Conservation (phyloP, 1,140 invertebrate genomes). For the Helicoverpa armigera region DNA sequence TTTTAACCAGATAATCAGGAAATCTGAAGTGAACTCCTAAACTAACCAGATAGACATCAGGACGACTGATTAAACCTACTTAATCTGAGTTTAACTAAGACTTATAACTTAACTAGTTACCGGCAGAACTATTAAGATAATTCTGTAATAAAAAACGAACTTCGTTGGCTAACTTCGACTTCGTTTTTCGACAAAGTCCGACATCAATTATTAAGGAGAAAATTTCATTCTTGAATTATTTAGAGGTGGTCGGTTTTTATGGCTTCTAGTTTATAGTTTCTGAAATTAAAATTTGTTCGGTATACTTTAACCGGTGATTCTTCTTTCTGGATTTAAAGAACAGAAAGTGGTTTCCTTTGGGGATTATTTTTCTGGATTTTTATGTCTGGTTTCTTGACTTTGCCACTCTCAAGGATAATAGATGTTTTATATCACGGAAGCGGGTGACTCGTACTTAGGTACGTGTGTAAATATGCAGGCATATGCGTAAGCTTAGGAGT, state of each 20-base stretch:
- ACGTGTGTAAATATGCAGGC: too few species aligned
- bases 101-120: conserved; percentile 21
- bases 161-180: not conserved
- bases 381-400: too few species aligned
- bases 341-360: too few species aligned
- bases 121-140: conserved; percentile 33
- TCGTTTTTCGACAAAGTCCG: conserved; percentile 7
- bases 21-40: not conserved
- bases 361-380: too few species aligned
- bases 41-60: conserved; percentile 3
- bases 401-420: too few species aligned
- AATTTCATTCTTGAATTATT: conserved; percentile 2
- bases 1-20: not conserved
- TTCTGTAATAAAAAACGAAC: conserved; percentile 4
- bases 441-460: too few species aligned
- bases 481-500: too few species aligned
- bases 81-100: not conserved
- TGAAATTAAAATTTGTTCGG: not conserved
- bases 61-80: not conserved
- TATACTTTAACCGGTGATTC: too few species aligned
- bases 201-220: conserved; percentile 8
- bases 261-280: not conserved
- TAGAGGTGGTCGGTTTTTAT: not conserved
- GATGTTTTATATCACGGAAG: too few species aligned
- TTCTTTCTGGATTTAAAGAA: too few species aligned